Percentiles rank a stretch among this genome's conserved stretches.
These are phyloP conservation scores for Cariama cristata DNA, from an alignment of 2,113 vertebrate genomes.

Conservation along the genomic window DNA sequence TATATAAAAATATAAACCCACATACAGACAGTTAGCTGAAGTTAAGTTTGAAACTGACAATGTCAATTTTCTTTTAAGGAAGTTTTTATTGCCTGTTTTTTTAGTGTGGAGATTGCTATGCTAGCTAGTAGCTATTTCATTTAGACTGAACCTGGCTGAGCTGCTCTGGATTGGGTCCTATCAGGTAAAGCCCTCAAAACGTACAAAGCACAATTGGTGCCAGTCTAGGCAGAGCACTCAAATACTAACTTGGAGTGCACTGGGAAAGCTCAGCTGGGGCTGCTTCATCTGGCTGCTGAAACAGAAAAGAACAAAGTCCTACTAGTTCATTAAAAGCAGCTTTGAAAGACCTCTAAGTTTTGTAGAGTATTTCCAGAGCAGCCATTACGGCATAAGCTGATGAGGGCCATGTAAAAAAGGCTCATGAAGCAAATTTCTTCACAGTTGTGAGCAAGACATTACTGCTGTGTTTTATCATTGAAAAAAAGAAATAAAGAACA, in stretches of 20 bases:
- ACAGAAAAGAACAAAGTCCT: background rate
- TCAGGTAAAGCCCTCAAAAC: background rate
- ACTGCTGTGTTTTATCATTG: background rate
- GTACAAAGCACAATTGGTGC: background rate
- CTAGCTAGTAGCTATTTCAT: background rate
- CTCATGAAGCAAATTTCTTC: background rate
- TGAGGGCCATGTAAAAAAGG: background rate
- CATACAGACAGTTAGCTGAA: background rate
- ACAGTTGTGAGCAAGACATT: background rate
- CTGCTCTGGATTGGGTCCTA: background rate
- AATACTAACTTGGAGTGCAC: background rate
- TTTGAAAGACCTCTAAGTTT: background rate
- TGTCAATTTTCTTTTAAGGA: background rate
- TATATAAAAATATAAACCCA: background rate
- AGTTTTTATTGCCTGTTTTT: fast-evolving
- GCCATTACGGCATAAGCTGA: background rate
- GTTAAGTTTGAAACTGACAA: background rate
- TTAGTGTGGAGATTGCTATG: background rate
- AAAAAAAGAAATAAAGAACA: background rate
- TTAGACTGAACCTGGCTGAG: background rate
- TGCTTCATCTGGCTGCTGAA: background rate
- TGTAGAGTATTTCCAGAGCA: background rate
- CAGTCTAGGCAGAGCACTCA: background rate
- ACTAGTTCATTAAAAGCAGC: background rate
- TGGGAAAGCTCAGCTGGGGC: background rate